Percentiles rank a stretch among this genome's conserved stretches.
These are phyloP conservation scores for Mycogona germanica DNA, from an alignment of 2,888 invertebrate genomes.

Conservation along the genomic window DNA sequence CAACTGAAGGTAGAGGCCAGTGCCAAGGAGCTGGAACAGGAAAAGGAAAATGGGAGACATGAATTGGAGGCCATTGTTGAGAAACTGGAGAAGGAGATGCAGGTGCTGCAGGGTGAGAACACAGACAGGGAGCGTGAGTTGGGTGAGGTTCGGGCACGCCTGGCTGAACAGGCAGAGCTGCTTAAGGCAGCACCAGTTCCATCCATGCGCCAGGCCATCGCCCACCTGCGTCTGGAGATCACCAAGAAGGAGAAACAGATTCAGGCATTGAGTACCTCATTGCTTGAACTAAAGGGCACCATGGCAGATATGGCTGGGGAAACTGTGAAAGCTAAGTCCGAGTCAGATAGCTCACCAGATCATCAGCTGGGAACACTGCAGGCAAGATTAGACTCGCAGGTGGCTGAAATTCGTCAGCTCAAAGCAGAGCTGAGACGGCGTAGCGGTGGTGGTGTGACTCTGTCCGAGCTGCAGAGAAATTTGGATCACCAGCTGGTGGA, in stretches of 20 bases:
- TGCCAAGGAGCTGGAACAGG: constrained; percentile 9
- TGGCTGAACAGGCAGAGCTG: too few relatives aligned
- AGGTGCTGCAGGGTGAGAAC: too few relatives aligned
- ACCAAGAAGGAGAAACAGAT: constrained; percentile 7
- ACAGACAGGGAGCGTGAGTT: too few relatives aligned
- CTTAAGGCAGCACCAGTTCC: too few relatives aligned
- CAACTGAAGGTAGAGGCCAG: constrained; percentile 9
- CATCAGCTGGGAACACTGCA: background rate
- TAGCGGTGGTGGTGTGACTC: background rate
- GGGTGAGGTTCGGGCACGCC: too few relatives aligned
- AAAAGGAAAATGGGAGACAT: constrained; percentile 7
- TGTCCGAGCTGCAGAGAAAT: constrained; percentile 2
- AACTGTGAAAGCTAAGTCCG: constrained; percentile 4
- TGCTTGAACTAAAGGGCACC: background rate
- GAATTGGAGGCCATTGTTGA: background rate
- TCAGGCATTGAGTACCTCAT: background rate
- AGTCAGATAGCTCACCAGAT: background rate
- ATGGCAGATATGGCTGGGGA: constrained; percentile 2
- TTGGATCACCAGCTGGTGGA: background rate
- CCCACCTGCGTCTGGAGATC: too few relatives aligned
- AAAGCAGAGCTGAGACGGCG: background rate
- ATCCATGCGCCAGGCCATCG: too few relatives aligned
- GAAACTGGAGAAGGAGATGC: background rate
- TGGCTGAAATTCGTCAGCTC: too few relatives aligned
- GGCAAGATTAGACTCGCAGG: background rate